Base-by-base conservation (phyloP, 2,113 vertebrate species). In the Melanostigma gelatinosum region DNA sequence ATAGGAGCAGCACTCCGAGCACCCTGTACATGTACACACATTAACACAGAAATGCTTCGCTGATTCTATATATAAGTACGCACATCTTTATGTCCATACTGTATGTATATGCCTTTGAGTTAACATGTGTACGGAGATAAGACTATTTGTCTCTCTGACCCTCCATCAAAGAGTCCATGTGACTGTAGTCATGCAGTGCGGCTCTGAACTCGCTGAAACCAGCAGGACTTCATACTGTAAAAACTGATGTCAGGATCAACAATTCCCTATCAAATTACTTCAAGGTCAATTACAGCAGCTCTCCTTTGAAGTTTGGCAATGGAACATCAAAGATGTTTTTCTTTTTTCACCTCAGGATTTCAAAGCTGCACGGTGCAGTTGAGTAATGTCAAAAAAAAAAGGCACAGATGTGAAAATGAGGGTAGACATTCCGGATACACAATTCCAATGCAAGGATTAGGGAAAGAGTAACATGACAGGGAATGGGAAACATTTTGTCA, bases 281-380 rank as follows among this genome's bases (percentile, higher is more conserved):
- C 80, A 88, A 93, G 89, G 90, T 93, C 90, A 90, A 88, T 91
- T 91, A 88, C 69, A 83, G 84, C 85, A 85, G 80, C 36, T 29
- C 65, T 64, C 44, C 6, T 93, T 93, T 93, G 91, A 93, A 92
- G 91, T 87, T 89, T 82, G 0, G 87, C 87, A 85, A 89, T 79
- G 64, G 34, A 89, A 92, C 92, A 90, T 93, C 93, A 93, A 93
- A 93, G 87, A 87, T 88, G 72, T 61, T 81, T 88, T 85, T 79
- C 64, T 69, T 67, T 74, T 76, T 80, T 42, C 73, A 88, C 82
- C 83, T 87, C 83, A 82, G 77, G 70, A 89, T 89, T 93, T 93
- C 85, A 92, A 93, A 93, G 93, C 86, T 62, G 80, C 34, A 57
- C 77, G 84, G 88, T 79, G 77, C 81, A 48, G 74, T 8, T 4